Evolutionary conservation across 2,113 vertebrate genomes (phyloP), one percentile per base, ranked within the genome.

Genomic region (Vulpes vulpes): DNA sequence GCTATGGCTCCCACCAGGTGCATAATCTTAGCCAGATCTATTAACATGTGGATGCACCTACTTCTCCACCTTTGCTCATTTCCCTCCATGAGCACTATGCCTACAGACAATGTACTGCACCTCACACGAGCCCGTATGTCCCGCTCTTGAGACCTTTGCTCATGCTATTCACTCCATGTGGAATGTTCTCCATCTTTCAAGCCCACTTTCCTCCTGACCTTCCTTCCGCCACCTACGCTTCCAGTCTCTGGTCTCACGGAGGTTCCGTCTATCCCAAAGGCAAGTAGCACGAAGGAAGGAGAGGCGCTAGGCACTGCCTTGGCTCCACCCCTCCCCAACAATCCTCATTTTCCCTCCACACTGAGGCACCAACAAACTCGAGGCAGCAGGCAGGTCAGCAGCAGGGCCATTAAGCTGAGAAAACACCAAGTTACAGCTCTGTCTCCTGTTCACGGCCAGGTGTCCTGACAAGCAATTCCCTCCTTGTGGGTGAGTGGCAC

Each of bases 401-500:
- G n/a, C 74, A 0, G 20, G 95, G 98, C 98, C 98, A 99, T 98
- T 99, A 99, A 98, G 98, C 97, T 97, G 97, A 98, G 98, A 98
- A 99, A 99, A 99, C 99, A 99, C 98, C 98, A 98, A 99, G 99
- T 99, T 99, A 99, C 98, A 98, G 98, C 98, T 98, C 97, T 98
- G 98, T 99, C 98, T 99, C 98, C 98, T 98, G 98, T 97, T 98
- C 98, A 98, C 96, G 67, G 98, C 98, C 98, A 98, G 98, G 98
- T 98, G 98, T 98, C 98, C 99, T 99, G 98, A 99, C 98, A 99
- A 98, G 99, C 98, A 99, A 99, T 99, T 99, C 98, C 98, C 89
- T 95, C 95, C 93, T 97, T 76, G 96, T 97, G 97, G 97, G 98
- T 99, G 99, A 99, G 98, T 99, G 99, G 99, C 99, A 99, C 99